Conservation (phyloP, 2,797 vertebrate species). For the Macropodus opercularis region DNA sequence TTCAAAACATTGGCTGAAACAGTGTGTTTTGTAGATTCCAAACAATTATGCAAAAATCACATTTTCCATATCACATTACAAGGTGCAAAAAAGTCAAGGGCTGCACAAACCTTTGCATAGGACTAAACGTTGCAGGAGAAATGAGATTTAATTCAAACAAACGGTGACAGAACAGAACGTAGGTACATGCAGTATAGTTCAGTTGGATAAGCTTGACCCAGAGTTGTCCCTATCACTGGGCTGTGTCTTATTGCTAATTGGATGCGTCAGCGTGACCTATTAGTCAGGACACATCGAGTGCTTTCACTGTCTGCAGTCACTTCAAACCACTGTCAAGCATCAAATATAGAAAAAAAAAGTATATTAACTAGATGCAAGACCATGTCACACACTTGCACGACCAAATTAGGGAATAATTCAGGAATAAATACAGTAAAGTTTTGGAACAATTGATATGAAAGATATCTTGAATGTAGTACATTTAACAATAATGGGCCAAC, state of each 20-base stretch:
- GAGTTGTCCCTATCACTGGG: constrained; percentile 27
- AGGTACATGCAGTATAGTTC: constrained; percentile 54
- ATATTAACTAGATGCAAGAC: constrained; percentile 46
- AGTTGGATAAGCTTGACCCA: constrained; percentile 9
- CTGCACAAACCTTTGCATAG: constrained; percentile 73
- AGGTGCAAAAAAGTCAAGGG: constrained; percentile 58
- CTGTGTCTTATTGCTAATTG: constrained; percentile 69
- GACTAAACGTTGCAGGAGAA: constrained; percentile 59
- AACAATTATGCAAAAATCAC: constrained; percentile 49
- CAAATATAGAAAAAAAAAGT: constrained; percentile 56
- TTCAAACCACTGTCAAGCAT: constrained; percentile 30
- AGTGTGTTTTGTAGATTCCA: constrained; percentile 45
- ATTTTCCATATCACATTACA: constrained; percentile 57
- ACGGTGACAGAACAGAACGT: constrained; percentile 32
- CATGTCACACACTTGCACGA: constrained; percentile 53
- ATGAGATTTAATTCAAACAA: constrained; percentile 37
- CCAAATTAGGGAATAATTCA: constrained; percentile 42
- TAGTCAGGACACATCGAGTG: constrained; percentile 21
- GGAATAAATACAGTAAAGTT: constrained; percentile 45
- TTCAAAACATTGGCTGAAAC: constrained; percentile 57
- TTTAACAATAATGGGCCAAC: constrained; percentile 15
- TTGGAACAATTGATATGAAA: constrained; percentile 28
- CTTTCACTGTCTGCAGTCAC: constrained; percentile 29
- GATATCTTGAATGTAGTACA: constrained; percentile 27
- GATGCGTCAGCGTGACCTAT: constrained; percentile 11